Percentiles rank a stretch among this genome's conserved stretches.
phyloP scores from a whole-genome alignment of 2,797 vertebrate species.

The Sandelia bainsii region DNA sequence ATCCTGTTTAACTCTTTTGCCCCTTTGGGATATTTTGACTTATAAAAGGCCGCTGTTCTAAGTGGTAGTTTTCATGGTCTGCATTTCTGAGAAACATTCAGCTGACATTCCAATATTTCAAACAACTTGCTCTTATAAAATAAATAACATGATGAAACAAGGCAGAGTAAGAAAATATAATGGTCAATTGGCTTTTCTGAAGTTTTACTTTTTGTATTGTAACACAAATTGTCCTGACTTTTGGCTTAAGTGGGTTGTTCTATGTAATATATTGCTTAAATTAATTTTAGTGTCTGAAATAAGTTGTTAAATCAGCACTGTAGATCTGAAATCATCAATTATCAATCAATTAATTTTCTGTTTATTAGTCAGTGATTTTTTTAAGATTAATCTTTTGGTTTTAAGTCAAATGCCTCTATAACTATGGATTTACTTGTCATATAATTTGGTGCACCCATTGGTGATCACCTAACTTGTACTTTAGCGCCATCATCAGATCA shows the following conservation, averaged over 20 bases:
- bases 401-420: too few relatives aligned
- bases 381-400: too few relatives aligned
- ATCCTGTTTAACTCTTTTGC: slow-evolving; percentile 59
- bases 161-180: neutral
- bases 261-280: neutral
- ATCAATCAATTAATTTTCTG: neutral
- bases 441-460: neutral
- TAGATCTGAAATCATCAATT: neutral
- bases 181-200: neutral
- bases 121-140: slow-evolving; percentile 2
- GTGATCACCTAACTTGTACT: neutral
- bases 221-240: neutral
- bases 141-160: neutral
- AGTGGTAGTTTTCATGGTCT: slow-evolving; percentile 54
- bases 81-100: slow-evolving; percentile 39
- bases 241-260: neutral
- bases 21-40: slow-evolving; percentile 35
- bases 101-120: slow-evolving; percentile 38
- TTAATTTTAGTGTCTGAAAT: neutral
- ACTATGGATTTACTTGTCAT: too few relatives aligned
- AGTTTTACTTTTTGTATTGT: neutral
- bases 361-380: too few relatives aligned
- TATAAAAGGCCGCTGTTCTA: slow-evolving; percentile 23
- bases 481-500: neutral
- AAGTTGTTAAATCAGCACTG: neutral